These are phyloP conservation scores for Cybosia mesomella DNA, from an alignment of 2,888 invertebrate species.

Conservation along the genomic window DNA sequence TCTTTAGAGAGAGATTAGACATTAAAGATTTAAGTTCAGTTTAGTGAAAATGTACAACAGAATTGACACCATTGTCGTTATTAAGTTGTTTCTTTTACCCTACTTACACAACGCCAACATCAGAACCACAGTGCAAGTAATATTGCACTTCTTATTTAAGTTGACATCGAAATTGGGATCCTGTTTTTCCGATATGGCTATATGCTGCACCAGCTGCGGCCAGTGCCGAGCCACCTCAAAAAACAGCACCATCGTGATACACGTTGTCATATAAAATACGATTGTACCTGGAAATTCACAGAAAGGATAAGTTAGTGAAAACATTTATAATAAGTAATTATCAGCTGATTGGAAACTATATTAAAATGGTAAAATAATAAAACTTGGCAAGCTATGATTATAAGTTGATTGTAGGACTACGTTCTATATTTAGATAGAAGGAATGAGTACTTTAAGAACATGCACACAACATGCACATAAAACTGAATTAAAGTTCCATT, in stretches of 20 bases:
- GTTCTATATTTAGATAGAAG: no score
- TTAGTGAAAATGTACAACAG: no score
- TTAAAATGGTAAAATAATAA: no score
- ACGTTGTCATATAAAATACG: conserved; percentile 73
- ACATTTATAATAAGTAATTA: background rate
- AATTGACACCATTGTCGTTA: no score
- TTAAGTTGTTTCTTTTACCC: background rate
- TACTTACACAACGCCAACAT: conserved; percentile 66
- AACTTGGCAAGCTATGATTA: no score
- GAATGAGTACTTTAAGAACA: no score
- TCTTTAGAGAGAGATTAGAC: no score
- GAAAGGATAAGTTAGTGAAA: no score
- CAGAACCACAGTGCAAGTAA: conserved; percentile 72
- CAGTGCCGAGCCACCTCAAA: conserved; percentile 68
- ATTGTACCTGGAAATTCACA: conserved; percentile 63
- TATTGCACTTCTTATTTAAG: conserved; percentile 66
- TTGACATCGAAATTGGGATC: conserved; percentile 67
- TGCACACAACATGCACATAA: no score
- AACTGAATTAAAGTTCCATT: no score
- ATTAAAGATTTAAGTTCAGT: no score
- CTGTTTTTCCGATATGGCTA: conserved; percentile 67
- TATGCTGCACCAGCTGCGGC: conserved; percentile 67
- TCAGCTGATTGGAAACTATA: background rate
- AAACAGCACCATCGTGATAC: conserved; percentile 72
- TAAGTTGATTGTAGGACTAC: no score